Percentiles rank a stretch among this genome's conserved stretches.
Evolutionary conservation across 23 tunicate genomes (phyloP).

Genomic region (Trididemnum nubilum): DNA sequence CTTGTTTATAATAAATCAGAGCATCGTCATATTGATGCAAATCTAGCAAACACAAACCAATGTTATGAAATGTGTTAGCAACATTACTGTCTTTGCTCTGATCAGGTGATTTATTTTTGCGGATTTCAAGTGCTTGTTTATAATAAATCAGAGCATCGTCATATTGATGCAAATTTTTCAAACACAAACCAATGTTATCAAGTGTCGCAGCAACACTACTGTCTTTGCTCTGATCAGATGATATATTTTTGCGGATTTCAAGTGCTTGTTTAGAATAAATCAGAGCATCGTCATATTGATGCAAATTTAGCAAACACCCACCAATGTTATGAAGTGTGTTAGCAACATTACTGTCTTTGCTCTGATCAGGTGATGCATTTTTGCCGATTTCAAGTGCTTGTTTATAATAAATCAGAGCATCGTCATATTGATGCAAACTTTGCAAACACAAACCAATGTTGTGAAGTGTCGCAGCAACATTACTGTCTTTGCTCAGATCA

Average conservation of each 20-base stretch:
- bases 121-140: background rate
- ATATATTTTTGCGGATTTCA: background rate
- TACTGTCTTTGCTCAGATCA: background rate
- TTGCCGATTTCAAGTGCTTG: background rate
- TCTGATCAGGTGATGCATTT: background rate
- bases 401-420: background rate
- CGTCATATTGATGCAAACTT: background rate
- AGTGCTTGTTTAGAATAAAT: background rate
- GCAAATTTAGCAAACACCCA: background rate
- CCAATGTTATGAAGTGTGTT: background rate
- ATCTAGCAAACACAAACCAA: background rate
- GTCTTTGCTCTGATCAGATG: background rate
- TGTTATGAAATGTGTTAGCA: background rate
- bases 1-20: background rate
- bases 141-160: background rate
- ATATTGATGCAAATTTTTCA: background rate
- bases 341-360: background rate
- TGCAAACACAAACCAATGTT: background rate
- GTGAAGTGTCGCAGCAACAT: background rate
- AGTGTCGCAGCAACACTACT: background rate
- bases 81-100: background rate
- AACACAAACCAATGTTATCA: background rate
- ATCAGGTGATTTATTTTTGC: background rate
- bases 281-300: background rate
- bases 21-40: background rate